A percentile compares a stretch with the other conserved stretches of the same genome.
phyloP scores from a whole-genome alignment of 2,797 vertebrate genomes.

The Liparis tanakae region DNA sequence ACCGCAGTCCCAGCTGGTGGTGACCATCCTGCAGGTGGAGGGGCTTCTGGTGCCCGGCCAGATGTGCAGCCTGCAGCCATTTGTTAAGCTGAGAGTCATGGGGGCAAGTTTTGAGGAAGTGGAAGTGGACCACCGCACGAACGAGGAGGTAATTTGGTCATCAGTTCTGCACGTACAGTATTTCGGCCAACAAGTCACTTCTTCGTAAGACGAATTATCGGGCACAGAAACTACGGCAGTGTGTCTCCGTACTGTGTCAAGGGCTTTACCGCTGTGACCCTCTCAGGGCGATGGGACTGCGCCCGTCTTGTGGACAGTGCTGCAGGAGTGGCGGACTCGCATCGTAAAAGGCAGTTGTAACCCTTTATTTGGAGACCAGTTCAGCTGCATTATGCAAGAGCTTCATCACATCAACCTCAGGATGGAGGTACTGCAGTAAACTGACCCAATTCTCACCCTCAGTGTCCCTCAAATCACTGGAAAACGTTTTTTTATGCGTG shows the following conservation, averaged over 20 bases:
- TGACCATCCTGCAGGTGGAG: conserved; percentile 76
- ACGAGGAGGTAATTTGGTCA: conserved; percentile 51
- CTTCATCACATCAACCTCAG: conserved; percentile 72
- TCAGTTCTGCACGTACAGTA: background rate
- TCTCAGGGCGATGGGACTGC: conserved; percentile 27
- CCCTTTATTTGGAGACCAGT: conserved; percentile 82
- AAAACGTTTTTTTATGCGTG: background rate
- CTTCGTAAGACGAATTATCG: background rate
- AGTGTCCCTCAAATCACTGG: background rate
- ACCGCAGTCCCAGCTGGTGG: conserved; percentile 71
- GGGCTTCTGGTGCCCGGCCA: conserved; percentile 61
- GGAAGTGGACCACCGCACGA: conserved; percentile 15
- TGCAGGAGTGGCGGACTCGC: conserved; percentile 80
- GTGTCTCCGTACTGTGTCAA: background rate
- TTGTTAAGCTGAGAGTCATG: conserved; percentile 74
- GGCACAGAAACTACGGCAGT: background rate
- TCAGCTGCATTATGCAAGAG: conserved; percentile 73
- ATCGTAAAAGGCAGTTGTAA: conserved; percentile 78
- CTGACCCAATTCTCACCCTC: conserved; percentile 5
- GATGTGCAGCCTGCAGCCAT: conserved; percentile 54
- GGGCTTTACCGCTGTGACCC: conserved; percentile 16
- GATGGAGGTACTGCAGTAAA: conserved; percentile 74
- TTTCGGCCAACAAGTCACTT: background rate
- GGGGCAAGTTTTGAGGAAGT: conserved; percentile 53
- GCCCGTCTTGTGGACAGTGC: conserved; percentile 65